Percentiles rank a stretch among this genome's conserved stretches.
Conservation (phyloP, 2,113 vertebrate genomes). For the Diphyllodes magnificus region DNA sequence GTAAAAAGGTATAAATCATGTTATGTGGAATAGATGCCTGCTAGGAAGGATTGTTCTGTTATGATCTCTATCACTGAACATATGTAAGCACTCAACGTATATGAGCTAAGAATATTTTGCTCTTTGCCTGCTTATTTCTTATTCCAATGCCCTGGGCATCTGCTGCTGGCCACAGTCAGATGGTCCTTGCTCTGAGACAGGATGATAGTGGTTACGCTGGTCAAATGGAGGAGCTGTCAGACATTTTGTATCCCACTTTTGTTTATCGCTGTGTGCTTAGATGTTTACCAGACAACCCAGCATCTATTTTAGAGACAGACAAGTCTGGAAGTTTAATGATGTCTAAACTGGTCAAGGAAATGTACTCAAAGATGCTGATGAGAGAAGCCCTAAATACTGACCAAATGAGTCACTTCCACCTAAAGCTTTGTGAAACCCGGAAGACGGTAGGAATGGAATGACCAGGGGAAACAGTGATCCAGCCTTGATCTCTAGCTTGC, state of each 20-base stretch:
- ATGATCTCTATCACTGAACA: background rate
- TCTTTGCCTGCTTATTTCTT: background rate
- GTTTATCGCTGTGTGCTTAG: background rate
- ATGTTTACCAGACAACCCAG: background rate
- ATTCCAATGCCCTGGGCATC: background rate
- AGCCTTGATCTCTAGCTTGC: background rate
- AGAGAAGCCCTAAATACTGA: background rate
- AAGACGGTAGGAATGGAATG: background rate
- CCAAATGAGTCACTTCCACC: background rate
- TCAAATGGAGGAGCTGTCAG: background rate
- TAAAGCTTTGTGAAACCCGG: background rate
- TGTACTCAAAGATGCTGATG: background rate
- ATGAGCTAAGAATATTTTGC: background rate
- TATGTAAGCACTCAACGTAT: background rate
- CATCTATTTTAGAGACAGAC: background rate
- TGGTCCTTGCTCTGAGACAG: background rate
- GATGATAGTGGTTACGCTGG: background rate
- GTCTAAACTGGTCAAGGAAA: background rate
- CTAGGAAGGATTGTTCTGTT: background rate
- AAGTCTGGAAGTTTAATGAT: background rate
- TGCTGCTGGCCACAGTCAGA: background rate
- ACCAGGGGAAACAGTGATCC: background rate
- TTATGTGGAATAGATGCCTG: background rate
- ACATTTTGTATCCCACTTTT: background rate
- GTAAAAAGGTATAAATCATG: background rate